phyloP scores from a whole-genome alignment of 2,113 vertebrate species.

The Apaloderma vittatum region DNA sequence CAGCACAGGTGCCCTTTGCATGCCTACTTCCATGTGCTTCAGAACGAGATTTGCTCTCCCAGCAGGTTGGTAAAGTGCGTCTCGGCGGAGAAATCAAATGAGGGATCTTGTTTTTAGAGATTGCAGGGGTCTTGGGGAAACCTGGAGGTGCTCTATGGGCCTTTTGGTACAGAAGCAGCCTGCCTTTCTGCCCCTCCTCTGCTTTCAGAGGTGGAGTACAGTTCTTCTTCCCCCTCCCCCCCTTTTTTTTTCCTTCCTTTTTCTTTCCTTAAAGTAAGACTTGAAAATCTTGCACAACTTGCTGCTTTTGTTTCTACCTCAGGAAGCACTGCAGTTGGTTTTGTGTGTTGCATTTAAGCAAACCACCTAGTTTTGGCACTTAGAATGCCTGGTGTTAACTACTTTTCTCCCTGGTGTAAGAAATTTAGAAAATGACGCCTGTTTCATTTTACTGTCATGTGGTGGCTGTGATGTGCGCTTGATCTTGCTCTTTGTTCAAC shows the following conservation, averaged over 20 bases:
- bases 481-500: background rate
- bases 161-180: background rate
- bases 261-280: background rate
- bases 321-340: background rate
- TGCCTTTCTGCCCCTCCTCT: background rate
- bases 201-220: background rate
- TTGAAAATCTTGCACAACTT: background rate
- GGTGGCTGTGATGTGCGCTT: background rate
- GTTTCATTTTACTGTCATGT: background rate
- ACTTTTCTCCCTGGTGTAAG: background rate
- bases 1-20: background rate
- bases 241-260: too few relatives aligned
- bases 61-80: background rate
- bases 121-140: background rate
- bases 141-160: background rate
- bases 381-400: background rate
- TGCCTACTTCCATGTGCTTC: fast-evolving
- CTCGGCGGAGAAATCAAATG: background rate
- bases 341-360: background rate
- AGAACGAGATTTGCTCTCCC: background rate
- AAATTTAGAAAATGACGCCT: background rate
- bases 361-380: background rate
- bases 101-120: background rate
- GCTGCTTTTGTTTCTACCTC: background rate
- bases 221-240: too few relatives aligned